A percentile compares a stretch with the other conserved stretches of the same genome.
Evolutionary conservation across 2,888 invertebrate species (phyloP).

Genomic region (Gortyna flavago): DNA sequence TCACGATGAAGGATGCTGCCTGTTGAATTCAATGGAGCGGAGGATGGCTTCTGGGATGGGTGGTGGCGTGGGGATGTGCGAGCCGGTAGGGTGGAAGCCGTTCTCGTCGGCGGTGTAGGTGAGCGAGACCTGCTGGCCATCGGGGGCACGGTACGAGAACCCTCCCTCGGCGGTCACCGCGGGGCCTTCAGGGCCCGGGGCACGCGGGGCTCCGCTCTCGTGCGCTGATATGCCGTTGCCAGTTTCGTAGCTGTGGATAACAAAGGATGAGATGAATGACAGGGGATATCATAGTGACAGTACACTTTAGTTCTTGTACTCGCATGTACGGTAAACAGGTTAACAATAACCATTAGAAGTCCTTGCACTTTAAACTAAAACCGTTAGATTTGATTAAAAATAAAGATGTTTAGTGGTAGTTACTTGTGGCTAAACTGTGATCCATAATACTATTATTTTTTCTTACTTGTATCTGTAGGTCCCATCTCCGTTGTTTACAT

Average conservation of each 20-base stretch:
- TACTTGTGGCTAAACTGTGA: no score
- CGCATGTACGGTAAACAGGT: neutral
- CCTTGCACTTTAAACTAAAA: neutral
- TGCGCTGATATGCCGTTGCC: constrained; percentile 91
- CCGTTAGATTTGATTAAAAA: no score
- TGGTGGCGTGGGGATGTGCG: constrained; percentile 90
- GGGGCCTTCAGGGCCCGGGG: constrained; percentile 84
- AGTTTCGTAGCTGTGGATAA: constrained; percentile 88
- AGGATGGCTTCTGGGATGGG: constrained; percentile 90
- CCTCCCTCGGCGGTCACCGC: constrained; percentile 91
- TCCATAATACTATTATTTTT: neutral
- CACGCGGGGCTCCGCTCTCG: constrained; percentile 89
- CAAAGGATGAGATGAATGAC: neutral
- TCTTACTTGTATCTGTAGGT: constrained; percentile 91
- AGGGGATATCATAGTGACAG: neutral
- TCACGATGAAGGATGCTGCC: constrained; percentile 80
- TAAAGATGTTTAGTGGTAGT: neutral
- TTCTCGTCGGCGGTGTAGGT: constrained; percentile 93
- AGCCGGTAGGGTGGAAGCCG: constrained; percentile 91
- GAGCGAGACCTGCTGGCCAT: constrained; percentile 90
- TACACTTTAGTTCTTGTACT: neutral
- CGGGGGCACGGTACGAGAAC: constrained; percentile 91
- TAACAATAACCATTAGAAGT: neutral
- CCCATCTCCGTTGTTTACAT: constrained; percentile 91
- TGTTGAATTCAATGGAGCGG: constrained; percentile 83